Percentiles rank a stretch among this genome's conserved stretches.
Evolutionary conservation across 1,140 invertebrate species (phyloP).

Genomic region (Anthonomus grandis): DNA sequence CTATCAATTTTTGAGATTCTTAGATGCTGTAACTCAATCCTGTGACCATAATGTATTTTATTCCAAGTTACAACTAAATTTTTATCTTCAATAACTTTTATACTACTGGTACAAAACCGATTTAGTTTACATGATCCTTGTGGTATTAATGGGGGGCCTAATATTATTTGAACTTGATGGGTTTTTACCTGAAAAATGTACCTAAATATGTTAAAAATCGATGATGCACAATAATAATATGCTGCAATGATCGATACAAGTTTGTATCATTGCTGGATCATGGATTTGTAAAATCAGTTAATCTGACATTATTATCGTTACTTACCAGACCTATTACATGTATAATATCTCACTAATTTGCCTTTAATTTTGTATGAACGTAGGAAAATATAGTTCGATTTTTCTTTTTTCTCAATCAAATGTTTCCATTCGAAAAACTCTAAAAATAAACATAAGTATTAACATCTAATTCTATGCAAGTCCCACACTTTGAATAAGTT

Average conservation of each 20-base stretch:
- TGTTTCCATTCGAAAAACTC: conserved; percentile 13
- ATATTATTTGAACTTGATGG: background rate
- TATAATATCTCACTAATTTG: background rate
- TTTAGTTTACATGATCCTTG: conserved; percentile 7
- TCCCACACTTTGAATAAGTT: too few relatives aligned
- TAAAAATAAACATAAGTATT: background rate
- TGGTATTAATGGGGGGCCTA: background rate
- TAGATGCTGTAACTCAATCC: background rate
- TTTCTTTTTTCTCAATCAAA: conserved; percentile 20
- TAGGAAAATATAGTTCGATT: conserved; percentile 6
- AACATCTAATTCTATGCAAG: background rate
- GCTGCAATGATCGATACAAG: too few relatives aligned
- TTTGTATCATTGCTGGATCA: too few relatives aligned
- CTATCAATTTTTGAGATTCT: background rate
- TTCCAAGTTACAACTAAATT: conserved; percentile 2
- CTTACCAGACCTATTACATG: conserved; percentile 1
- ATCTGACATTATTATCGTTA: background rate
- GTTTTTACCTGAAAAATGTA: background rate
- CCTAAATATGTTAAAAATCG: too few relatives aligned
- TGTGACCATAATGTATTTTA: conserved; percentile 4
- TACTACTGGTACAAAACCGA: background rate
- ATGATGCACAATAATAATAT: too few relatives aligned
- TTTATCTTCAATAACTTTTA: background rate
- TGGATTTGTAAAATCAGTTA: too few relatives aligned
- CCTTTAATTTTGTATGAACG: background rate